phyloP scores from a whole-genome alignment of 1,140 invertebrate genomes.

The Lethrus apterus region DNA sequence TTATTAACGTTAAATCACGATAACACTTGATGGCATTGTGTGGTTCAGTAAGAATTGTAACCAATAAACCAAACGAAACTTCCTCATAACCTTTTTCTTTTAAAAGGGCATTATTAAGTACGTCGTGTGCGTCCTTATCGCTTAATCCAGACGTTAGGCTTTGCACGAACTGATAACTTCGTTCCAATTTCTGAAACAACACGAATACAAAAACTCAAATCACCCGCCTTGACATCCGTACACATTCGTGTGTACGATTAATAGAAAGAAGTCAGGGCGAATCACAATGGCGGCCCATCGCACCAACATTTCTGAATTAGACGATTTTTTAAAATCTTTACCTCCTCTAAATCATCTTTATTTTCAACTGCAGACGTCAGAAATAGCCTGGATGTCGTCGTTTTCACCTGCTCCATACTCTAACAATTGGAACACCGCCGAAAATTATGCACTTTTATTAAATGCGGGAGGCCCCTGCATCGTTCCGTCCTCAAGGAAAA shows the following conservation, averaged over 20 bases:
- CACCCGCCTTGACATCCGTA: constrained; percentile 27
- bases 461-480: constrained; percentile 48
- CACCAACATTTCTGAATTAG: constrained; percentile 49
- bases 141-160: constrained; percentile 71
- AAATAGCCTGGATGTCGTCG: constrained; percentile 52
- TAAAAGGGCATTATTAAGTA: constrained; percentile 76
- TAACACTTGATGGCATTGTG: constrained; percentile 77
- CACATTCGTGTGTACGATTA: constrained; percentile 31
- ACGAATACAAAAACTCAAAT: constrained; percentile 40
- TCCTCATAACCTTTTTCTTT: constrained; percentile 88
- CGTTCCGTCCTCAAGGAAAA: constrained; percentile 44
- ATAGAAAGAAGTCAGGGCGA: constrained; percentile 42
- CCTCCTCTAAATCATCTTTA: constrained; percentile 78
- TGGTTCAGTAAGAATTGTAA: constrained; percentile 83
- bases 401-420: constrained; percentile 53
- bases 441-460: constrained; percentile 43
- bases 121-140: constrained; percentile 90
- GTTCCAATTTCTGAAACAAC: constrained; percentile 79
- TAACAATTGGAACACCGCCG: constrained; percentile 34
- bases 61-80: constrained; percentile 82
- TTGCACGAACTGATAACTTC: constrained; percentile 68
- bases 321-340: constrained; percentile 51
- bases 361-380: constrained; percentile 63
- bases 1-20: constrained; percentile 82
- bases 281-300: constrained; percentile 51